phyloP scores from a whole-genome alignment of 1,140 invertebrate species.

The Varroa destructor region DNA sequence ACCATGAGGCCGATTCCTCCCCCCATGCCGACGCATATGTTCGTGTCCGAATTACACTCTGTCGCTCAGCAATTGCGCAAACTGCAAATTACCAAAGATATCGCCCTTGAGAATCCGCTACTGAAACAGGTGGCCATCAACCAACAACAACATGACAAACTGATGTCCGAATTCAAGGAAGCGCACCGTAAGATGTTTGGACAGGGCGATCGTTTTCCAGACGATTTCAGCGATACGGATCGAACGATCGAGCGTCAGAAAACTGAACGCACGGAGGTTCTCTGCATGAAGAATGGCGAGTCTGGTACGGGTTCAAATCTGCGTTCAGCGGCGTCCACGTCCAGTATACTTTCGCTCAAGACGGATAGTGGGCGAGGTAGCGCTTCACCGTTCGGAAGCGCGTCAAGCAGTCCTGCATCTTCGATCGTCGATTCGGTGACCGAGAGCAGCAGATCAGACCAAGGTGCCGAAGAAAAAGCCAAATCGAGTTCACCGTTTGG shows the following conservation, averaged over 20 bases:
- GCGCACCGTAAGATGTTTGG: conserved; percentile 37
- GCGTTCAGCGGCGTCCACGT: background rate
- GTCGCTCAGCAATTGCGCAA: conserved; percentile 23
- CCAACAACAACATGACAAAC: conserved; percentile 31
- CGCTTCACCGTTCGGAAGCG: conserved; percentile 13
- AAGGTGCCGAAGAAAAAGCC: background rate
- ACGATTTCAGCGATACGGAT: conserved; percentile 26
- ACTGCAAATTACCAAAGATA: conserved; percentile 30
- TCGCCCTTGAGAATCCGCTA: conserved; percentile 28
- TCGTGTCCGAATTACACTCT: conserved; percentile 16
- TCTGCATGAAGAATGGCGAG: conserved; percentile 18
- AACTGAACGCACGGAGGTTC: conserved; percentile 3
- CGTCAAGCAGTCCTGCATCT: conserved; percentile 21
- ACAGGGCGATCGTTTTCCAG: conserved; percentile 16
- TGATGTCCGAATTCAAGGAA: conserved; percentile 36
- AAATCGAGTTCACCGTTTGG: background rate
- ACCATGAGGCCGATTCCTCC: conserved; percentile 24
- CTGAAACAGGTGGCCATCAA: conserved; percentile 29
- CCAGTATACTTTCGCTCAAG: conserved; percentile 18
- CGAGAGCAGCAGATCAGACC: too few relatives aligned
- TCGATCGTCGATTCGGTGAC: background rate
- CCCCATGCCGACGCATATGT: conserved; percentile 24
- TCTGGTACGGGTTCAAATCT: background rate
- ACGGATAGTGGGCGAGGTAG: conserved; percentile 24
- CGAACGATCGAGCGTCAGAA: conserved; percentile 18